Evolutionary conservation across 2,888 invertebrate genomes (phyloP).

Genomic region (Cerastoderma edule): DNA sequence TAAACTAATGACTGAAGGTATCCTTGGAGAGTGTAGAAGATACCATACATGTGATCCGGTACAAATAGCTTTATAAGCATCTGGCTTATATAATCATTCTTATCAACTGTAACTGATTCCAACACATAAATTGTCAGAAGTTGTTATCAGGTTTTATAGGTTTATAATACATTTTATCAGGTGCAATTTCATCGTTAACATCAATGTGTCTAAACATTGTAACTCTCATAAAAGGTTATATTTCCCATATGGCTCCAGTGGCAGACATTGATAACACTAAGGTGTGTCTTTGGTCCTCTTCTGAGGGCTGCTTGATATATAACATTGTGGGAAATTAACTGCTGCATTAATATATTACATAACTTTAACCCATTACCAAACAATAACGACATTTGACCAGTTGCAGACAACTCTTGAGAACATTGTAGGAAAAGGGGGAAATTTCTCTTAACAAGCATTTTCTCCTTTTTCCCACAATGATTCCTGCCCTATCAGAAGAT

Average conservation of each 20-base stretch:
- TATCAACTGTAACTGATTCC: not conserved
- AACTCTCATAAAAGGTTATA: not conserved
- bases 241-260: not conserved
- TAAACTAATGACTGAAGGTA: no score
- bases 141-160: slow-evolving; percentile 20
- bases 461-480: slow-evolving; percentile 1
- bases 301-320: no score
- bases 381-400: not conserved
- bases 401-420: not conserved
- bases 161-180: slow-evolving; percentile 29
- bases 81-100: slow-evolving; percentile 5
- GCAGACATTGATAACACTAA: not conserved
- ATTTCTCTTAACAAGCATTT: not conserved
- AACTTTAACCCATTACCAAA: not conserved
- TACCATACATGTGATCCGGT: no score
- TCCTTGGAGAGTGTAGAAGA: no score
- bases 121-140: slow-evolving; percentile 12
- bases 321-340: no score
- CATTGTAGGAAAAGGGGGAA: slow-evolving; percentile 6
- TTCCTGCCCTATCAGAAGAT: no score
- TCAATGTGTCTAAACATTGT: slow-evolving; percentile 21
- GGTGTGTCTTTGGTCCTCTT: no score
- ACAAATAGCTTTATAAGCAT: not conserved
- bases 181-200: slow-evolving; percentile 33
- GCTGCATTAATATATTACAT: no score